Evolutionary conservation across 2,113 vertebrate species (phyloP), one percentile per base, ranked within the genome.

Genomic region (Elaphurus davidianus): DNA sequence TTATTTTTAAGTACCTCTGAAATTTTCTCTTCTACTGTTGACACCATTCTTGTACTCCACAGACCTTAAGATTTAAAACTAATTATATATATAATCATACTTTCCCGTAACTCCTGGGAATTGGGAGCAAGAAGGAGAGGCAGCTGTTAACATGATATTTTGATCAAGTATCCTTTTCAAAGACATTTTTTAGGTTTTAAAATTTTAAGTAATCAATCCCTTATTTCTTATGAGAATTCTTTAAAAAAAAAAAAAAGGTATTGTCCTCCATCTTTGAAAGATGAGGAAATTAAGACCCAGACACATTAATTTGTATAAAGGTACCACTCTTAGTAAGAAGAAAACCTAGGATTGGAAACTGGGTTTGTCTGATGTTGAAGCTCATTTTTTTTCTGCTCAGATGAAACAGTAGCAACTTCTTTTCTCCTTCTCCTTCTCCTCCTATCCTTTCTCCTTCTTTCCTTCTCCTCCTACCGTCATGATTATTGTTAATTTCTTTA

Each of bases 301-400:
- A 76, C 62, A 14, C 40, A 14, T 17, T 74, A 8, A 55, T 50
- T 43, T 62, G 83, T 78, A 21, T 23, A 16, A 76, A 3, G 88
- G 57, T 0, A 25, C 11, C 12, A 2, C 15, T n/a, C 52, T 27
- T 23, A 67, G 28, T 8, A 21, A 36, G 40, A 43, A 82, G 36
- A 17, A 14, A 36, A 71, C 0, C 0, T 0, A 5, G 33, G 2
- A 55, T 12, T 25, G 7, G 16, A 47, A n/a, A n/a, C 16, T 25
- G 7, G 36, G 33, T 21, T 3, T 16, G 21, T 30, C 40, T 79
- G 25, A 43, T 7, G 2, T 7, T 11, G 21, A 43, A 28, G 27
- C n/a, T 57, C 67, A 5, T 0, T 14, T 13, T 43, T 23, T 23
- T 25, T 7, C n/a, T 15, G 23, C 55, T 59, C 33, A 15, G 25